A percentile compares a stretch with the other conserved stretches of the same genome.
phyloP scores from a whole-genome alignment of 2,113 vertebrate genomes.

The Clarias magur region DNA sequence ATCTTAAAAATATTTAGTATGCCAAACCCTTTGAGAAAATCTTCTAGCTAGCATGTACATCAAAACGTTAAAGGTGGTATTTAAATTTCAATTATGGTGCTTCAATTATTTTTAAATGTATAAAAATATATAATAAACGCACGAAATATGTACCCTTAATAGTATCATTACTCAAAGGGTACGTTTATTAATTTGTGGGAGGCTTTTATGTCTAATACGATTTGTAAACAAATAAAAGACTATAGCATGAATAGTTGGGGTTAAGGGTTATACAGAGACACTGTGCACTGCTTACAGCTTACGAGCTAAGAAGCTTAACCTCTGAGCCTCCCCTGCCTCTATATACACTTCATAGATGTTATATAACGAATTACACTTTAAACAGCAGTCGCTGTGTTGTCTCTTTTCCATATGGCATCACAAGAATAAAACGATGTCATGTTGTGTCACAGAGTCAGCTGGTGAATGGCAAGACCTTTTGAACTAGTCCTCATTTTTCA shows the following conservation, averaged over 20 bases:
- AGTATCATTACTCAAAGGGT: not conserved
- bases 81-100: not conserved
- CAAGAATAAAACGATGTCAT: slow-evolving; percentile 22
- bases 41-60: not conserved
- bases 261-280: not conserved
- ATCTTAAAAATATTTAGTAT: not conserved
- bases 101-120: not conserved
- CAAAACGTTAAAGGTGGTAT: not conserved
- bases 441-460: slow-evolving; percentile 47
- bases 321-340: not conserved
- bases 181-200: not conserved
- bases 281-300: not conserved
- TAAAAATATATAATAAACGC: not conserved
- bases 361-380: not conserved
- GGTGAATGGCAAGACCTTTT: slow-evolving; percentile 51
- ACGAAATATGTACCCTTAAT: not conserved
- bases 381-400: not conserved
- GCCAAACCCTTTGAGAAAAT: not conserved
- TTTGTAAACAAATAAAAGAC: not conserved
- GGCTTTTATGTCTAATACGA: not conserved
- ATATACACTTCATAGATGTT: not conserved
- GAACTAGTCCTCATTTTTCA: slow-evolving; percentile 53
- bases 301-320: not conserved
- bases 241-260: not conserved
- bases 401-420: slow-evolving; percentile 38